These are phyloP conservation scores for Gryllus bimaculatus DNA, from an alignment of 1,140 invertebrate genomes.

Conservation along the genomic window DNA sequence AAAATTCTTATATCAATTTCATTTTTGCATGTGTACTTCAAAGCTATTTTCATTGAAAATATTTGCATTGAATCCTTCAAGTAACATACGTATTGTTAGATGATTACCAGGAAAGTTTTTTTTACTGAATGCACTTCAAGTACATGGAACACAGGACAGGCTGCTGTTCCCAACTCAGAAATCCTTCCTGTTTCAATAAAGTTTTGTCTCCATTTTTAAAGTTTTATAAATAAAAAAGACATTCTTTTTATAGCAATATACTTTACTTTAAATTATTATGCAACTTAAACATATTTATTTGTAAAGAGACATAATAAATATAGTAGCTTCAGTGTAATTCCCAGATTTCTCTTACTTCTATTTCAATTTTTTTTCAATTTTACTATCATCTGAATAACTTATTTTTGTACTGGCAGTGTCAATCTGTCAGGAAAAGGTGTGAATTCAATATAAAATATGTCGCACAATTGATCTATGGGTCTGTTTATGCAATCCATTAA, in stretches of 20 bases:
- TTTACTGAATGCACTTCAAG: not conserved
- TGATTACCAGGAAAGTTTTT: not conserved
- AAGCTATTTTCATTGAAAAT: not conserved
- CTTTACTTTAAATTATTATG: no score
- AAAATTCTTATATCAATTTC: no score
- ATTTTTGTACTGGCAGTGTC: not conserved
- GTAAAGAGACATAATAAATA: no score
- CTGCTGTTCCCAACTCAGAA: not conserved
- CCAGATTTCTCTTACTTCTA: no score
- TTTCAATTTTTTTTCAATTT: not conserved
- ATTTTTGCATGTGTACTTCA: no score
- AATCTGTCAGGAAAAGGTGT: not conserved
- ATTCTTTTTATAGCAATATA: no score
- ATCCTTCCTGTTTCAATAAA: not conserved
- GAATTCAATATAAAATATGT: not conserved
- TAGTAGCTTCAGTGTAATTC: no score
- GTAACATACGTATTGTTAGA: not conserved
- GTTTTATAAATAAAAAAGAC: not conserved
- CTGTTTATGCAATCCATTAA: not conserved
- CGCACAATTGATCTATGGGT: not conserved
- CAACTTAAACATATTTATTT: no score
- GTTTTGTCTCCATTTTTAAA: not conserved
- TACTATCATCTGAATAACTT: not conserved
- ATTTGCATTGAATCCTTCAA: not conserved
- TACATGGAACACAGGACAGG: not conserved